These are phyloP conservation scores for Eutrigla gurnardus DNA, from an alignment of 2,797 vertebrate species.

Conservation along the genomic window DNA sequence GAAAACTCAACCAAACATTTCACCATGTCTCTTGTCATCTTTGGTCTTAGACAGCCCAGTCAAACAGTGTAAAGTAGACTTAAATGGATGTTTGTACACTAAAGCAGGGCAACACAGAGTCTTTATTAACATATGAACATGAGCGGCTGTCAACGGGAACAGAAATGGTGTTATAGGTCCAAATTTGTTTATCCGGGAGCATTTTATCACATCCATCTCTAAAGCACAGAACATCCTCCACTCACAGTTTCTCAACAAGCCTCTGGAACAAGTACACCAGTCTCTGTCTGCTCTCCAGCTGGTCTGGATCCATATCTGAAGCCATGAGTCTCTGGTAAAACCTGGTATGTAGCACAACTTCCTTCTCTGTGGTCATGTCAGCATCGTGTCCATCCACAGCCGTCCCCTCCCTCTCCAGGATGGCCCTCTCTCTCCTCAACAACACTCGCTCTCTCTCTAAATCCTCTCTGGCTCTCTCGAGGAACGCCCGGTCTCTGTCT, in stretches of 20 bases:
- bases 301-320: constrained; percentile 30
- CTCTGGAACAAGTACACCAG: constrained; percentile 58
- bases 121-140: no score
- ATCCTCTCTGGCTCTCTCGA: constrained; percentile 62
- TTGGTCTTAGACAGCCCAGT: no score
- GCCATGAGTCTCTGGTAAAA: constrained; percentile 27
- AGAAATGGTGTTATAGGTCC: no score
- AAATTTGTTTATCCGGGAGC: no score
- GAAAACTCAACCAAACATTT: no score
- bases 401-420: background rate
- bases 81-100: no score
- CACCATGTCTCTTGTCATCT: no score
- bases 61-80: no score
- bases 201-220: no score
- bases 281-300: constrained; percentile 61
- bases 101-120: no score
- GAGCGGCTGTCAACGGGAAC: no score
- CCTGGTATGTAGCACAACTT: constrained; percentile 25
- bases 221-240: no score
- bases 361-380: constrained; percentile 9
- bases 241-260: constrained; percentile 44
- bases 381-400: background rate
- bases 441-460: constrained; percentile 48
- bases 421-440: constrained; percentile 35
- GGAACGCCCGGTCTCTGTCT: constrained; percentile 58